Percentiles rank a stretch among this genome's conserved stretches.
These are phyloP conservation scores for Sericinus montela DNA, from an alignment of 2,888 invertebrate species.

Conservation along the genomic window DNA sequence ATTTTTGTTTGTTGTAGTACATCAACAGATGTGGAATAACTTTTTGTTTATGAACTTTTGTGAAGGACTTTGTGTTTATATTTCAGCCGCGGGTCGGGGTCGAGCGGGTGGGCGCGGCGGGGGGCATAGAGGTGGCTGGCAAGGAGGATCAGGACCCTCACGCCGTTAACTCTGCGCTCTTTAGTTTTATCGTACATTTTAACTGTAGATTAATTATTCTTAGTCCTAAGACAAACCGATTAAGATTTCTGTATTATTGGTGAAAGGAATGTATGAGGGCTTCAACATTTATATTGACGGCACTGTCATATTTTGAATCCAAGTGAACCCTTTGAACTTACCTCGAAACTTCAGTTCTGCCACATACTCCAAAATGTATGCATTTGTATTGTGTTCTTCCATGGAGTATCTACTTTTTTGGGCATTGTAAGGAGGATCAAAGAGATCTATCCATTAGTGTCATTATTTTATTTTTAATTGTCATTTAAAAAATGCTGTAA, in stretches of 20 bases:
- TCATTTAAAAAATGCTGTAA: background rate
- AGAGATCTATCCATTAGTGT: background rate
- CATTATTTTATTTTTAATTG: background rate
- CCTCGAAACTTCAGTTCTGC: background rate
- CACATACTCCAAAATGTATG: too few species aligned
- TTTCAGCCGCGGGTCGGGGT: conserved; percentile 81
- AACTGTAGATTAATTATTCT: conserved; percentile 11
- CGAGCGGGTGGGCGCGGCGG: conserved; percentile 70
- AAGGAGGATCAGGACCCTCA: conserved; percentile 80
- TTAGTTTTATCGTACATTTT: conserved; percentile 7
- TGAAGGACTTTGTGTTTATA: background rate
- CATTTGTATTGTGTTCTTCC: too few species aligned
- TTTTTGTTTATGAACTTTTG: too few species aligned
- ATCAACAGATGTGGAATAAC: too few species aligned
- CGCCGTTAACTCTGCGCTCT: conserved; percentile 44
- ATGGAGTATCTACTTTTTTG: too few species aligned
- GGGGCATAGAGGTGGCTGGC: conserved; percentile 81
- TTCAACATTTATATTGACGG: too few species aligned
- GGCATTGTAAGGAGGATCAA: background rate
- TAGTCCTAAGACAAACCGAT: conserved; percentile 8
- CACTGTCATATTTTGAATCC: background rate
- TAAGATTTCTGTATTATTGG: background rate
- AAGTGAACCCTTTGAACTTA: background rate
- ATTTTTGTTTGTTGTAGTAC: too few species aligned
- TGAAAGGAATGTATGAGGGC: background rate